Evolutionary conservation across 2,888 invertebrate genomes (phyloP), one percentile per base, ranked within the genome.

Genomic region (Corythucha ciliata): DNA sequence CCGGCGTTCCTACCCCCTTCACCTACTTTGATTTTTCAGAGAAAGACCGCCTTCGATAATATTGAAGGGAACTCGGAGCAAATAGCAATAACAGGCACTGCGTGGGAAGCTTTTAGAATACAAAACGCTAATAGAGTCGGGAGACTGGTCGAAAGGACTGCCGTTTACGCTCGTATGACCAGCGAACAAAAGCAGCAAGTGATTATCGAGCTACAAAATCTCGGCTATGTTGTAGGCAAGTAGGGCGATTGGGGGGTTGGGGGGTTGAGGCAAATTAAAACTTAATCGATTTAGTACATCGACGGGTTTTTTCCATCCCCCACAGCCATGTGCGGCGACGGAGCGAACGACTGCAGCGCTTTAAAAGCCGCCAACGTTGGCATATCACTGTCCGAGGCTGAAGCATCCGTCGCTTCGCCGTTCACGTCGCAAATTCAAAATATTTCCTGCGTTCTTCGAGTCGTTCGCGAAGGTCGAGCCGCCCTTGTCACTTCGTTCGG

Each of bases 271-370:
- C n/a, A n/a, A n/a, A n/a, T n/a, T n/a, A n/a, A n/a, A n/a, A n/a
- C n/a, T n/a, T n/a, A n/a, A n/a, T n/a, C n/a, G n/a, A n/a, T n/a
- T n/a, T n/a, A n/a, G n/a, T n/a, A n/a, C n/a, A n/a, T n/a, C n/a
- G n/a, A n/a, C n/a, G n/a, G n/a, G n/a, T n/a, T 18, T 22, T 10
- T 12, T 6, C 4, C 4, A 41, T 18, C 26, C 5, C 7, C 8
- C n/a, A 16, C 58, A 70, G 72, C 65, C 47, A 80, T 79, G 79
- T 78, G 79, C 65, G 83, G 80, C 22, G 82, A 83, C 66, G 83
- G 83, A 25, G 83, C 83, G 22, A 83, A 92, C 69, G 91, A 92
- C 69, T 91, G 90, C 67, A 89, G 90, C 37, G 89, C 90, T 3
- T 70, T 90, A 46, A 86, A 87, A 69, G 84, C 85, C 10, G 90